A percentile compares a stretch with the other conserved stretches of the same genome.
These are phyloP conservation scores for Odiellus spinosus DNA, from an alignment of 2,888 invertebrate species.

Conservation along the genomic window DNA sequence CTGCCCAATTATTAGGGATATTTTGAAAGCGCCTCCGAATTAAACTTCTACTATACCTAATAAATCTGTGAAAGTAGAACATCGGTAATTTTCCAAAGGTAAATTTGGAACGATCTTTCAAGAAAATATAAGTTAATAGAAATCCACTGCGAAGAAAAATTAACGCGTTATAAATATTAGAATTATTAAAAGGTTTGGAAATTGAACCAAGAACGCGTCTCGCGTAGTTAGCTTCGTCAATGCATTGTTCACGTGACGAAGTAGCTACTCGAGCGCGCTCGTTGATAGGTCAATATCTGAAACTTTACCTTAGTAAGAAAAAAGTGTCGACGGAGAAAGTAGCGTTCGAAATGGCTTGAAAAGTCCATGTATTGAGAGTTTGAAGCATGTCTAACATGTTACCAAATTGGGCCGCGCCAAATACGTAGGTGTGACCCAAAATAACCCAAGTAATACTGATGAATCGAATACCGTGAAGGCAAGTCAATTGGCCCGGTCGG, in stretches of 20 bases:
- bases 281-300: no score
- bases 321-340: not conserved
- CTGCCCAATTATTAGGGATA: no score
- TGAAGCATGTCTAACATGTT: not conserved
- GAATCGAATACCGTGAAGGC: conserved; percentile 13
- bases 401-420: not conserved
- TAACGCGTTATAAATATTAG: not conserved
- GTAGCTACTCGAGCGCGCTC: no score
- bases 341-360: not conserved
- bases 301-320: not conserved
- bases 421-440: conserved; percentile 8
- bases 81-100: not conserved
- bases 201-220: no score
- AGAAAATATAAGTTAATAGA: conserved; percentile 7
- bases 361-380: not conserved
- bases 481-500: conserved; percentile 6
- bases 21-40: no score
- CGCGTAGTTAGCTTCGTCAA: no score
- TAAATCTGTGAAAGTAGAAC: conserved; percentile 7
- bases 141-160: conserved; percentile 7
- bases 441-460: conserved; percentile 13
- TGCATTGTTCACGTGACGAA: no score
- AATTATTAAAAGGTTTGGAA: no score
- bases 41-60: no score
- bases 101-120: conserved; percentile 3